Evolutionary conservation across 2,888 invertebrate genomes (phyloP).

Genomic region (Hedya salicella): DNA sequence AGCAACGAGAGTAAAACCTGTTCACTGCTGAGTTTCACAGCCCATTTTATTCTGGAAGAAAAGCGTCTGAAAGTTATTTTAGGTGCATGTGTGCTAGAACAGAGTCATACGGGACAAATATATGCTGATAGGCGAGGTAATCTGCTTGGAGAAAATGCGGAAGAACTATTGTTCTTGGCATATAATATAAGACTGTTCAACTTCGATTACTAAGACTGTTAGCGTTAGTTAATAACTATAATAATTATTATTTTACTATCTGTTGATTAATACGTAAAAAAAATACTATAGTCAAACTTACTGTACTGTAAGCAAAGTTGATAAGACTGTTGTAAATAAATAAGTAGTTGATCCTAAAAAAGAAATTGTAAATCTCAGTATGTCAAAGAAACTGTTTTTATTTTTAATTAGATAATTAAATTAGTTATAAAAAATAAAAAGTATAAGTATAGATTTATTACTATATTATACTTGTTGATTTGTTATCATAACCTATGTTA

Average conservation of each 20-base stretch:
- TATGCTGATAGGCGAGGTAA: conserved; percentile 45
- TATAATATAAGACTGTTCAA: conserved; percentile 46
- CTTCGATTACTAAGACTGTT: conserved; percentile 40
- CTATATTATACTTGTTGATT: conserved; percentile 5
- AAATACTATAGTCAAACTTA: conserved; percentile 28
- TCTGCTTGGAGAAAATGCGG: conserved; percentile 45
- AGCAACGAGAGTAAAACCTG: conserved; percentile 35
- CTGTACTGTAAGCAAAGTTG: conserved; percentile 14
- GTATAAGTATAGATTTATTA: conserved; percentile 14
- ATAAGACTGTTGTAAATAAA: conserved; percentile 27
- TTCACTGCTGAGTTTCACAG: conserved; percentile 39
- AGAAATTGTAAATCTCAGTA: conserved; percentile 4
- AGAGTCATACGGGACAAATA: conserved; percentile 46
- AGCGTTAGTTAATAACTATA: conserved; percentile 38
- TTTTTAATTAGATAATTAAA: conserved; percentile 17
- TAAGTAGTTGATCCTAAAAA: conserved; percentile 25
- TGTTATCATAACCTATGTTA: conserved; percentile 3
- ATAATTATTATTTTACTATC: conserved; percentile 29
- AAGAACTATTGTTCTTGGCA: conserved; percentile 45
- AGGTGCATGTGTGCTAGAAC: conserved; percentile 37
- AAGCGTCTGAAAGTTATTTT: conserved; percentile 40
- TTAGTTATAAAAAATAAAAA: conserved; percentile 17
- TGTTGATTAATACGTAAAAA: conserved; percentile 16
- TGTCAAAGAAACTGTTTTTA: conserved; percentile 13
- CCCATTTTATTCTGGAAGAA: conserved; percentile 37